These are phyloP conservation scores for Eupithecia insigniata DNA, from an alignment of 2,888 invertebrate genomes.

Conservation along the genomic window DNA sequence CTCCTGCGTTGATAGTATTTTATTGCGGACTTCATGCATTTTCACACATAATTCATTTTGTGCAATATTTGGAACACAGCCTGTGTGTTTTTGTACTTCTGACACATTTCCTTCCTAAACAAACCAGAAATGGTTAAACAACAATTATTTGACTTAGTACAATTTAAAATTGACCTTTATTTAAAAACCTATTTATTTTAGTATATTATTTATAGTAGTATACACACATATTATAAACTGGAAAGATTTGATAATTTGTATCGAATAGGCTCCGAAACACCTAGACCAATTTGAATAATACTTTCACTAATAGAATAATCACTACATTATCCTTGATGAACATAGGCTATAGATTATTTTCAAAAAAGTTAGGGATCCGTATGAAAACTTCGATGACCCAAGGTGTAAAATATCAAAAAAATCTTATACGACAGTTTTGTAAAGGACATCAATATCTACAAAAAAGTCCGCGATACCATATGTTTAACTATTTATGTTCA, in stretches of 20 bases:
- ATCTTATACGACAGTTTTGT: constrained; percentile 9
- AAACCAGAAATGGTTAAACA: neutral
- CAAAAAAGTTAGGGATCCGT: neutral
- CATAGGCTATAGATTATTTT: constrained; percentile 1
- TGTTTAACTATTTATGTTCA: constrained; percentile 9
- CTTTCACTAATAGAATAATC: constrained; percentile 1
- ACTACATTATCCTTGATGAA: constrained; percentile 1
- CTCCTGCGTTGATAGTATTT: neutral
- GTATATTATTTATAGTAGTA: constrained; percentile 2
- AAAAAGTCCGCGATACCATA: constrained; percentile 15
- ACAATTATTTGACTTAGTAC: constrained; percentile 5
- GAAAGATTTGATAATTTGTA: constrained; percentile 1
- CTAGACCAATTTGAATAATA: too few relatives aligned
- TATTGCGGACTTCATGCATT: constrained; percentile 2
- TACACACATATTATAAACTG: neutral
- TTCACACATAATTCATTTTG: neutral
- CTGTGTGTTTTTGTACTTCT: neutral
- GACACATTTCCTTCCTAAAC: constrained; percentile 6
- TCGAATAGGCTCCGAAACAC: neutral
- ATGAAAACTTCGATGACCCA: neutral
- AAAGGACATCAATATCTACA: constrained; percentile 18
- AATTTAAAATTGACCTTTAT: constrained; percentile 1
- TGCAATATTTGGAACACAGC: neutral
- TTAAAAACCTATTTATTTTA: constrained; percentile 4
- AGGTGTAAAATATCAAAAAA: neutral